Evolutionary conservation across 2,797 vertebrate species (phyloP), one percentile per base, ranked within the genome.

Genomic region (Hippocampus kuda): DNA sequence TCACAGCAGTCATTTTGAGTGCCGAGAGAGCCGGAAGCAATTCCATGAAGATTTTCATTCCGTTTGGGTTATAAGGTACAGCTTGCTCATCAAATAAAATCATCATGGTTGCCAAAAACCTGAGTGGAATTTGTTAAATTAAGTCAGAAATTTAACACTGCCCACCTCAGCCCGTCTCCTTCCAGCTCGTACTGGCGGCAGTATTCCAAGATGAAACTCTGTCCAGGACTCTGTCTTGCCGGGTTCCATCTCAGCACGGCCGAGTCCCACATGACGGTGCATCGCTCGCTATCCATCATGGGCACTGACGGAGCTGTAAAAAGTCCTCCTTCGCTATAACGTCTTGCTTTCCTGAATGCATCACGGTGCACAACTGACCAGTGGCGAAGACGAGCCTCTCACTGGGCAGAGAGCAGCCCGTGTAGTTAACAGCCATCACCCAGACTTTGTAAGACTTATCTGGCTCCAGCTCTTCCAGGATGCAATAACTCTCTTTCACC

Each of bases 341-440:
- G 48, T 30, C n/a, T 38, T 22, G 65, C 27, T 30, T 68, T 54
- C 12, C 16, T 2, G n/a, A 15, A 18, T 2, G 2, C 34, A 13
- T 34, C 10, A 4, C n/a, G 12, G 34, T n/a, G 11, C 38, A 5
- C 6, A 8, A 87, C 93, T 87, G 88, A 98, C 97, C 95, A 1
- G 97, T 99, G 88, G 82, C 94, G 88, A 98, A 97, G 85, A 85
- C 18, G 4, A 90, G 88, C 80, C 94, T 94, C 75, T 95, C 93
- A 38, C 94, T 98, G 71, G 96, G 95, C 79, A 98, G 88, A 75
- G 96, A 98, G 84, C 95, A 98, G 74, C 97, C 97, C 0, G 93
- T 92, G 71, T 94, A 90, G 83, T 99, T 99, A 85, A 99, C 94
- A 53, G 95, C 96, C 96, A 98, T 98, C 79, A 98, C 92, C 96